Base-by-base conservation (phyloP, 2,888 invertebrate species). In the Unio pictorum region DNA sequence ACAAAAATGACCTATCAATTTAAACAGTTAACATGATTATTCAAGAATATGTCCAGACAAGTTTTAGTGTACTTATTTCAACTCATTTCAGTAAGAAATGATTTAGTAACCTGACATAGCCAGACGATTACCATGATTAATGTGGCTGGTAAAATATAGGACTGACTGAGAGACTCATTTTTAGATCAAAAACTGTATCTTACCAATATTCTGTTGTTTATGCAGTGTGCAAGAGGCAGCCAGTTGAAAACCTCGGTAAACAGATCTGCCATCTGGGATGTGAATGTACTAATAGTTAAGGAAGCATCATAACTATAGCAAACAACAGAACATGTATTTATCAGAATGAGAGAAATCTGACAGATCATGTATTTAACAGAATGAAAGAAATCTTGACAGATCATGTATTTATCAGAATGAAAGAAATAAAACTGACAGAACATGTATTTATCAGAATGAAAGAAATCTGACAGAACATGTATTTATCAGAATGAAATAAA, bases 211-310 rank as follows among this genome's bases (percentile, higher is more conserved):
- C 93, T 93, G 73, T 93, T 92, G 90, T 98, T 99, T 88, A 99
- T 94, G 90, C 97, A 96, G 90, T 99, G 99, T 61, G 96, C 96
- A 68, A 99, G 92, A 0, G 99, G 99, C 78, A 99, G 91, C 95
- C 96, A 97, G 91, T 99, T 99, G 92, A 98, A 99, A 28, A 99
- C 97, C 92, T 99, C 98, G 1, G 98, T 98, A 92, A 99, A 99
- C 64, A 99, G 92, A 78, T 98, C 96, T 0, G 96, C 95, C 98
- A 99, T 99, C 90, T 97, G 95, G 28, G 94, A 92, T 1, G 95
- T 95, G 91, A 98, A 91, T 85, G 83, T 90, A 63, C 20, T 34
- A 8, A n/a, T 6, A 56, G 81, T 82, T 81, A 81, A 82, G 81
- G 74, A 62, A 30, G 6, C 30, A 45, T 30, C 26, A 15, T 28